Evolutionary conservation across 2,113 vertebrate genomes (phyloP).

Genomic region (Melanerpes formicivorus): DNA sequence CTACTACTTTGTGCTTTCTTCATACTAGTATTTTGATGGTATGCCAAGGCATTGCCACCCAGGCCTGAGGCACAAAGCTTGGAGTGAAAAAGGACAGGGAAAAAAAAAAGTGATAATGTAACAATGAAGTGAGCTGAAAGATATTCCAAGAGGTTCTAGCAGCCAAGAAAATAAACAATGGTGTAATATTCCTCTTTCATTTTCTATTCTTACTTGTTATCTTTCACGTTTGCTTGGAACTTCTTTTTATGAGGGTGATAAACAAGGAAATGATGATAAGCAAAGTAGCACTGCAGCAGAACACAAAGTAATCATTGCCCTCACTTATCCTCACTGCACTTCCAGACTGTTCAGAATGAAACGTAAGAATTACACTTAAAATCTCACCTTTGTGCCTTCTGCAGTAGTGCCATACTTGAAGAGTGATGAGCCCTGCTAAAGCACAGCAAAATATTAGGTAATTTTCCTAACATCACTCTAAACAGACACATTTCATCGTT

Average conservation of each 20-base stretch:
- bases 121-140: neutral
- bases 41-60: neutral
- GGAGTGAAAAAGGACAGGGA: neutral
- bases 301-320: neutral
- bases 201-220: neutral
- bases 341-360: neutral
- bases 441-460: neutral
- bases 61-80: neutral
- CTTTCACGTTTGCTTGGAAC: neutral
- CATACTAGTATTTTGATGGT: slow-evolving; percentile 28
- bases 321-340: neutral
- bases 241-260: neutral
- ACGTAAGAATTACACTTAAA: neutral
- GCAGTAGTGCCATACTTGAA: neutral
- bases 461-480: neutral
- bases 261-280: neutral
- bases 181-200: neutral
- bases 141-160: neutral
- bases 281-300: neutral
- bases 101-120: neutral
- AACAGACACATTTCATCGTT: neutral
- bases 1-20: slow-evolving; percentile 20
- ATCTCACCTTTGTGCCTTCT: neutral
- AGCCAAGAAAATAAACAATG: neutral
- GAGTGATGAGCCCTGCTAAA: neutral